Base-by-base conservation (phyloP, 2,797 vertebrate genomes). In the Acipenser oxyrinchus region DNA sequence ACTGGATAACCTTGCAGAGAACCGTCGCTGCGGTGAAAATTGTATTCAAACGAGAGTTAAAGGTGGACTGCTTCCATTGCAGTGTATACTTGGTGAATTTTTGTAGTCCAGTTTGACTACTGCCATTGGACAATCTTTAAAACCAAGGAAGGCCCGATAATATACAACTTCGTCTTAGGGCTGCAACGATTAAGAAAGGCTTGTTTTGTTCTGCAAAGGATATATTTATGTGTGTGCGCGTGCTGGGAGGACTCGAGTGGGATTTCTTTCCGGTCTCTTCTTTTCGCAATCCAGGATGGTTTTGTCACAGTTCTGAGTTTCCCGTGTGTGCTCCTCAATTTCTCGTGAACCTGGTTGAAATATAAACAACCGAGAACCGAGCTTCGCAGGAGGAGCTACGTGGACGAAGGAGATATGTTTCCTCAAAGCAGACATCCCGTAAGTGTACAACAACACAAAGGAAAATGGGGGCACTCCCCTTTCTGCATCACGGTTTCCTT, bases 361-460 rank as follows among this genome's bases (percentile, higher is more conserved):
- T 80, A 75, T 76, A 76, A 82, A 76, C 73, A 81, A 79, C 68
- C 81, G 66, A 83, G 78, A 69, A 71, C 77, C 75, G 84, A 81
- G 78, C 76, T 76, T 68, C 69, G 62, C 63, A 72, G 77, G 82
- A 87, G 77, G 81, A 72, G 79, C 72, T 70, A 75, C 18, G 72
- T 73, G 62, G 74, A 79, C 51, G 76, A 75, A 76, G 37, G 79
- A 86, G 86, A 83, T 67, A 96, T 95, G 94, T 96, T 96, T 77
- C 93, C 94, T 71, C 94, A 95, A 84, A 94, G 94, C 86, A 90
- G 94, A 84, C 94, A 95, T 83, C 93, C 94, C 83, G 94, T 95
- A 88, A 94, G 94, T 84, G 65, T 15, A 48, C 59, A 37, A 37
- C 37, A 4, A 63, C 62, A 48, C 55, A 58, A 58, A 58, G 55